Evolutionary conservation across 1,140 invertebrate genomes (phyloP), one percentile per base, ranked within the genome.

Genomic region (Galleria mellonella): DNA sequence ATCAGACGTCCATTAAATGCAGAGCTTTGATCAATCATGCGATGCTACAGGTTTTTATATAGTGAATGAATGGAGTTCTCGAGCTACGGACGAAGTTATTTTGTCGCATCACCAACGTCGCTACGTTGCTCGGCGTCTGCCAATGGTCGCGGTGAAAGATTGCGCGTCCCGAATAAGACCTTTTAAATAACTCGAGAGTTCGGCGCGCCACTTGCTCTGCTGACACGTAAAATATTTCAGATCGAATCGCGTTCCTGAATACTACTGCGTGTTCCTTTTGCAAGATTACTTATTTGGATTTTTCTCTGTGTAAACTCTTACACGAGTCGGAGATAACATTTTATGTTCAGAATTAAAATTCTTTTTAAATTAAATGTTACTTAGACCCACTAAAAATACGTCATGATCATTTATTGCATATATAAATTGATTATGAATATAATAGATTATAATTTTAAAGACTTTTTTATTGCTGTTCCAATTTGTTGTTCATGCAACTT

Each of bases 11-110:
- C 49, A 57, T 39, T 62, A 58, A 71, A 70, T 65, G 60, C 48
- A 64, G 50, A 51, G 58, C 72, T 78, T 83, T 81, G 79, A 83
- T 81, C 76, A 83, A 77, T 83, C 76, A 81, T 66, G 72, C 70
- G 55, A 64, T 50, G 60, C 55, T 59, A 77, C 77, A 75, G 67
- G 69, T 73, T 73, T 79, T 73, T 78, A 23, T 23, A 64, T 79
- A 72, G 61, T 64, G 42, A 54, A 23, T 79, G 67, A 76, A 78
- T 75, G 55, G 64, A 74, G 70, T 58, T 66, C 59, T 54, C 54
- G 56, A 23, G 6, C 50, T 65, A 46, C 48, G 62, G 62, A 60
- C 56, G 63, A 54, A 74, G 66, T 76, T 76, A 79, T 79, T 75
- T 72, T 72, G 70, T 72, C 69, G 51, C 62, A 47, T 53, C 17